These are phyloP conservation scores for Chloroclysta siterata DNA, from an alignment of 2,888 invertebrate species.

Conservation along the genomic window DNA sequence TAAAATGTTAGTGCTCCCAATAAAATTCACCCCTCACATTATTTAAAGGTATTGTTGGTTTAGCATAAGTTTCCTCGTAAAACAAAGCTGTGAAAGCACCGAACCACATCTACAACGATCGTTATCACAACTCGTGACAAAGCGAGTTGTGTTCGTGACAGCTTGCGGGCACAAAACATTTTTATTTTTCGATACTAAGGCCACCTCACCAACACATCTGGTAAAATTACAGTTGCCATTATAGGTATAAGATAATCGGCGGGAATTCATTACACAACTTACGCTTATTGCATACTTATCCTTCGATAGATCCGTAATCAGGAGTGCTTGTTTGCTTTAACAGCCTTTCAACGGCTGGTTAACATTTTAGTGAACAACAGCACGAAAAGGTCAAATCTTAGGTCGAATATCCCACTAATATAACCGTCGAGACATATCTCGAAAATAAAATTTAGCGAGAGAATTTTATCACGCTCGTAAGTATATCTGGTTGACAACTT, in stretches of 20 bases:
- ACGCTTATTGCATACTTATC: too few relatives aligned
- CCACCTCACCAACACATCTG: neutral
- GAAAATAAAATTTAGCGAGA: neutral
- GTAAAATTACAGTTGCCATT: neutral
- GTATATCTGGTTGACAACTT: constrained; percentile 8
- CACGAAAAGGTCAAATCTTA: neutral
- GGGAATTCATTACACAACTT: too few relatives aligned
- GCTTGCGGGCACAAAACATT: neutral
- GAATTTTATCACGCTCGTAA: neutral
- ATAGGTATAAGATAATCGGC: neutral
- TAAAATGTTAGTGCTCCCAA: neutral
- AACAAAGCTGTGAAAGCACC: neutral
- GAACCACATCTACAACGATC: neutral
- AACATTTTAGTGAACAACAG: neutral
- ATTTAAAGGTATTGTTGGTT: neutral
- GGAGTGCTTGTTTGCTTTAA: neutral
- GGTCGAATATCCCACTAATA: neutral
- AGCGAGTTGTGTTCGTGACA: constrained; percentile 5
- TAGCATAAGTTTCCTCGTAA: neutral
- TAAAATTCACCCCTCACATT: neutral
- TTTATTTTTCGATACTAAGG: neutral
- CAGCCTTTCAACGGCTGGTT: neutral
- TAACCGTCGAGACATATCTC: neutral
- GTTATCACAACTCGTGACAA: constrained; percentile 8
- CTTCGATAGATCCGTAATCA: too few relatives aligned